phyloP scores from a whole-genome alignment of 2,113 vertebrate genomes.

The Chaenocephalus aceratus region DNA sequence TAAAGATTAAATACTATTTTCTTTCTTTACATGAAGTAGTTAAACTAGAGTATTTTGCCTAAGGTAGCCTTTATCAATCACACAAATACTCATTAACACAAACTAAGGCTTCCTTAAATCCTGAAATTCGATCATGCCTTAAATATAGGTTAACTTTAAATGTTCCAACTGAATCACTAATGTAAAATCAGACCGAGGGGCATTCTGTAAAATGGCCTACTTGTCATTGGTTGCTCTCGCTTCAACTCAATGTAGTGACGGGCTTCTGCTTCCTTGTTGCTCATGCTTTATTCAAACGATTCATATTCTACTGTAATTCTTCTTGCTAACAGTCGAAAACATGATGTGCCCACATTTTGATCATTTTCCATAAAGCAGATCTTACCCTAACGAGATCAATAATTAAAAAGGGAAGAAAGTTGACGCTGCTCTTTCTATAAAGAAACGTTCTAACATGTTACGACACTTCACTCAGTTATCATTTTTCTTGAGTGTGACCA shows the following conservation, averaged over 20 bases:
- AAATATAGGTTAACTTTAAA: no score
- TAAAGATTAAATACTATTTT: neutral
- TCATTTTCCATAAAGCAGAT: neutral
- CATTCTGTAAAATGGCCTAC: neutral
- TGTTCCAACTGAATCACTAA: neutral
- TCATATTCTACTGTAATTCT: neutral
- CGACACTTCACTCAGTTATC: neutral
- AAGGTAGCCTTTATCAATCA: neutral
- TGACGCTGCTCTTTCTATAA: neutral
- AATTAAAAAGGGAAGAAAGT: neutral
- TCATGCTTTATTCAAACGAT: neutral
- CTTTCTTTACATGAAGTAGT: neutral
- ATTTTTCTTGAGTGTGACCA: conserved; percentile 2
- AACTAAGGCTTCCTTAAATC: neutral
- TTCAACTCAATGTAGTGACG: neutral
- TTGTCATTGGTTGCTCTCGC: neutral
- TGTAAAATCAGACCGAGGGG: neutral
- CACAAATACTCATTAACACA: neutral
- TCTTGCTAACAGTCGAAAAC: neutral
- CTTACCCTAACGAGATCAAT: neutral
- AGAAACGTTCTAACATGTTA: conserved; percentile 1
- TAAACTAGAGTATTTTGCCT: neutral
- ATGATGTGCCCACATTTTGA: neutral
- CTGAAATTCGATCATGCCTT: no score
- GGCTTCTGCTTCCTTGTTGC: neutral